Conservation (phyloP, 2,797 vertebrate genomes). For the Bradypodion pumilum region DNA sequence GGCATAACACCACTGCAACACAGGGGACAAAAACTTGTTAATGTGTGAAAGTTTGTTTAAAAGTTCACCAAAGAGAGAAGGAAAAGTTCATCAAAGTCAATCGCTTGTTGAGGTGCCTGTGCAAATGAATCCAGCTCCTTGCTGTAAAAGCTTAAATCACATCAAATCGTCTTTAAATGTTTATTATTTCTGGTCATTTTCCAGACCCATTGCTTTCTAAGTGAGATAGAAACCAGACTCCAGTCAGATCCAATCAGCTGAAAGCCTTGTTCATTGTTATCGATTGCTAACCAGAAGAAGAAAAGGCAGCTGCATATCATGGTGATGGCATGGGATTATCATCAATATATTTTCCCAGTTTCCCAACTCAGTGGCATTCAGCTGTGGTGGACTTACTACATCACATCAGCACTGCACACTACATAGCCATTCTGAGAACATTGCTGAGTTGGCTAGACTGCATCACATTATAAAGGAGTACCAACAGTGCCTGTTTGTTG, state of each 20-base stretch:
- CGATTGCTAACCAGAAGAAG: neutral
- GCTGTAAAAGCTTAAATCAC: conserved; percentile 60
- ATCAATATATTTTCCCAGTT: neutral
- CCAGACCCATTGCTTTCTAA: conserved; percentile 52
- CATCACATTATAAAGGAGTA: neutral
- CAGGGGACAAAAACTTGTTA: conserved; percentile 54
- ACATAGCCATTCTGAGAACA: neutral
- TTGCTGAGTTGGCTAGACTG: neutral
- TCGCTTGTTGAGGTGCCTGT: conserved; percentile 40
- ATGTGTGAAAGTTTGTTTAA: conserved; percentile 46
- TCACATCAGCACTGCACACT: neutral
- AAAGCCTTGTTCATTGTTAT: conserved; percentile 27
- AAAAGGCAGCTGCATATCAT: neutral
- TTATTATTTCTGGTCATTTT: conserved; percentile 69
- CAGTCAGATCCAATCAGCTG: conserved; percentile 37
- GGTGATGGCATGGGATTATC: neutral
- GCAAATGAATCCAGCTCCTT: conserved; percentile 28
- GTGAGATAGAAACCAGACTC: conserved; percentile 52
- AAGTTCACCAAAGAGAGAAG: conserved; percentile 49
- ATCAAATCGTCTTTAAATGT: conserved; percentile 60
- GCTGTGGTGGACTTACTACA: neutral
- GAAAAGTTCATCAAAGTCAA: conserved; percentile 48
- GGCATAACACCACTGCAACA: conserved; percentile 18
- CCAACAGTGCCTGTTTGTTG: neutral
- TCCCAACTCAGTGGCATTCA: neutral